A percentile compares a stretch with the other conserved stretches of the same genome.
These are phyloP conservation scores for Hoplostethus atlanticus DNA, from an alignment of 2,797 vertebrate species.

Conservation along the genomic window DNA sequence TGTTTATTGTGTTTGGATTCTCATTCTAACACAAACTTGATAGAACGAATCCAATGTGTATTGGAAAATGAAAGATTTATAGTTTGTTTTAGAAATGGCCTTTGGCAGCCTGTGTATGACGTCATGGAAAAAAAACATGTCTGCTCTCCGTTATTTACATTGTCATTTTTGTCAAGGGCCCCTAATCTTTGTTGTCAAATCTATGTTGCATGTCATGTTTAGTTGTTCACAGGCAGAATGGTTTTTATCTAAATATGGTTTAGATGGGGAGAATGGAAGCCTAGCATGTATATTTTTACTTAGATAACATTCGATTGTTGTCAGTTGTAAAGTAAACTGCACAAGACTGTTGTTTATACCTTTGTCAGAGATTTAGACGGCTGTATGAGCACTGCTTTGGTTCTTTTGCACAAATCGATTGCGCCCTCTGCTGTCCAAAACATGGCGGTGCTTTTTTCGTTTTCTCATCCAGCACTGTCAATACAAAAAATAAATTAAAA, in stretches of 20 bases:
- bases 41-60: conserved; percentile 7
- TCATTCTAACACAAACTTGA: conserved; percentile 7
- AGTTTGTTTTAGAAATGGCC: conserved; percentile 59
- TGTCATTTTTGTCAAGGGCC: conserved; percentile 58
- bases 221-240: conserved; percentile 33
- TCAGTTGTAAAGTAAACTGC: conserved; percentile 33
- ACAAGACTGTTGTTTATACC: not conserved
- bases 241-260: conserved; percentile 40
- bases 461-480: not conserved
- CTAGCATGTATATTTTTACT: conserved; percentile 14
- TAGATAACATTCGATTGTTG: conserved; percentile 19
- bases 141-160: conserved; percentile 76
- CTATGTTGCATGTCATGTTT: conserved; percentile 10
- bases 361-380: not conserved
- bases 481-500: no score
- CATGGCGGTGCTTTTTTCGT: not conserved
- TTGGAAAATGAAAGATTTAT: conserved; percentile 34
- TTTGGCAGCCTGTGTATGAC: conserved; percentile 29
- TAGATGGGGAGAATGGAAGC: conserved; percentile 9
- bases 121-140: conserved; percentile 66
- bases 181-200: conserved; percentile 61
- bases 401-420: conserved; percentile 14
- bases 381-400: not conserved
- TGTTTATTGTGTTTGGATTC: not conserved
- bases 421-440: conserved; percentile 68